Evolutionary conservation across 2,888 invertebrate species (phyloP).

Genomic region (Leptogaster cylindrica): DNA sequence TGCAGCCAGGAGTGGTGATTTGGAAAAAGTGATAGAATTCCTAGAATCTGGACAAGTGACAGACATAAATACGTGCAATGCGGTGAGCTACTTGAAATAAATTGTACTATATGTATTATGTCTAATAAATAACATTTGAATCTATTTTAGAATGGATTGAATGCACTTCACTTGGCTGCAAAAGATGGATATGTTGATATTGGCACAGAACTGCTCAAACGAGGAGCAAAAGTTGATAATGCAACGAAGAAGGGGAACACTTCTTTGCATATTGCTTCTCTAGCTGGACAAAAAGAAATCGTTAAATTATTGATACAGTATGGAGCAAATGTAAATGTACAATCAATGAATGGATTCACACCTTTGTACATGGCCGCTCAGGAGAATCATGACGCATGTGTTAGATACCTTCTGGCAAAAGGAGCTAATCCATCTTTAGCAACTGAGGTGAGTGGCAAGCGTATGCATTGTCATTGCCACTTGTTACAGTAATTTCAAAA

Average conservation of each 20-base stretch:
- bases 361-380: conserved; percentile 99
- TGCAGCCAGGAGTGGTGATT: conserved; percentile 95
- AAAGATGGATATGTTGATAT: conserved; percentile 97
- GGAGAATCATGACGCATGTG: conserved; percentile 93
- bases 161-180: conserved; percentile 94
- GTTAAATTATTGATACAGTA: conserved; percentile 89
- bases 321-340: conserved; percentile 94
- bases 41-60: conserved; percentile 84
- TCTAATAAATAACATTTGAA: not conserved
- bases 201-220: conserved; percentile 86
- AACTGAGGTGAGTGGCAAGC: conserved; percentile 87
- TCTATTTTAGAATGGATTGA: conserved; percentile 86
- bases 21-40: conserved; percentile 93
- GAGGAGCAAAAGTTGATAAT: conserved; percentile 92
- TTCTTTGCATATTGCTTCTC: conserved; percentile 95
- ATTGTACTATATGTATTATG: not conserved
- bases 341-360: conserved; percentile 96
- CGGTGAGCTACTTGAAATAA: conserved; percentile 78
- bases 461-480: not conserved
- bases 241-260: conserved; percentile 98
- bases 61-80: conserved; percentile 97
- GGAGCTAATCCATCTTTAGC: conserved; percentile 96
- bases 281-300: conserved; percentile 95
- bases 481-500: not conserved
- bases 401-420: conserved; percentile 86